Evolutionary conservation across 2,113 vertebrate genomes (phyloP).

Genomic region (Rynchops niger): DNA sequence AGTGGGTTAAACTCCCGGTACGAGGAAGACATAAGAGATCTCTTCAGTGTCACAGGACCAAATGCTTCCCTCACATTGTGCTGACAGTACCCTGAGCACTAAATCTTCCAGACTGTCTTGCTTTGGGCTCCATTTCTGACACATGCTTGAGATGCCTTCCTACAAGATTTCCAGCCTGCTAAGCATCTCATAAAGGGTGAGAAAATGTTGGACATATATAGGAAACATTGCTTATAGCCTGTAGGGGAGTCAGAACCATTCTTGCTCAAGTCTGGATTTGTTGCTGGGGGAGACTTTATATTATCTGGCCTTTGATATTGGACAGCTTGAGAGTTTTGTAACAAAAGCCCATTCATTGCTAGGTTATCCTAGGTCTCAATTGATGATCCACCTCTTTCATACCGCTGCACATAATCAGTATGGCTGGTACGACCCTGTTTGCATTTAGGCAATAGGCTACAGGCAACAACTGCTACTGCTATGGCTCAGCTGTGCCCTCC

Average conservation of each 20-base stretch:
- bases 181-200: background rate
- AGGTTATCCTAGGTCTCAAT: background rate
- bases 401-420: background rate
- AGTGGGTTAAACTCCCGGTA: background rate
- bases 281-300: background rate
- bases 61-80: background rate
- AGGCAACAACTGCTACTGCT: background rate
- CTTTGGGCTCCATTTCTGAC: background rate
- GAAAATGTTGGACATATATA: background rate
- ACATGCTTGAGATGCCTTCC: background rate
- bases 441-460: background rate
- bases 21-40: background rate
- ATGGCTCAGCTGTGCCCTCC: background rate
- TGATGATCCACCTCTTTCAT: background rate
- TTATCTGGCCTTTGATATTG: background rate
- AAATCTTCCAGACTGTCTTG: background rate
- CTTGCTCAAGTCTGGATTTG: background rate
- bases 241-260: background rate
- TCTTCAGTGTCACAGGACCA: background rate
- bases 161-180: background rate
- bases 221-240: background rate
- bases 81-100: background rate
- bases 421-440: background rate
- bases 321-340: background rate
- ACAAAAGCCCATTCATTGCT: background rate